These are phyloP conservation scores for Grallaria varia DNA, from an alignment of 2,113 vertebrate species.

Conservation along the genomic window DNA sequence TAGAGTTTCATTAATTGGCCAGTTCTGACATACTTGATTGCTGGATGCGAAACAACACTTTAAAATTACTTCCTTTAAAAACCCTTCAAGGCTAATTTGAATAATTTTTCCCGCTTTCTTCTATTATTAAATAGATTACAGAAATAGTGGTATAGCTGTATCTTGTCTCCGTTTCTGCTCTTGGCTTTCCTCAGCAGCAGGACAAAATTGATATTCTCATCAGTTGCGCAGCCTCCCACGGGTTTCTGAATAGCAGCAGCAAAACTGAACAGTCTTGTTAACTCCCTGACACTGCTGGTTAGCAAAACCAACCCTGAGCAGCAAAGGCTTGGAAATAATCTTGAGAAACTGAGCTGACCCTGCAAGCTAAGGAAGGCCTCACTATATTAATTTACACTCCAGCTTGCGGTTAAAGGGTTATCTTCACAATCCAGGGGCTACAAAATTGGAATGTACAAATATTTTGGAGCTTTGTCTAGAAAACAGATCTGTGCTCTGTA, in stretches of 20 bases:
- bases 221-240: constrained; percentile 21
- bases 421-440: background rate
- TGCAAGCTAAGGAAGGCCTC: background rate
- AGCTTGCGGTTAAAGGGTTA: background rate
- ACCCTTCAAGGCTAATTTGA: background rate
- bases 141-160: background rate
- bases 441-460: background rate
- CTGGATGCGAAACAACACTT: background rate
- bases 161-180: background rate
- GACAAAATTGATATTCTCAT: constrained; percentile 46
- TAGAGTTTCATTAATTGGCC: background rate
- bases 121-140: background rate
- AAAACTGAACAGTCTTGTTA: constrained; percentile 40
- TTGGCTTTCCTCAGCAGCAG: background rate
- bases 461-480: background rate
- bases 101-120: background rate
- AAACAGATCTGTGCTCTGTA: background rate
- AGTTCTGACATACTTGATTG: background rate
- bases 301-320: background rate
- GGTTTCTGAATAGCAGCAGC: constrained; percentile 32
- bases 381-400: background rate
- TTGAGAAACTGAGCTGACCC: background rate
- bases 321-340: background rate
- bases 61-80: background rate
- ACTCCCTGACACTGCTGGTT: background rate